Base-by-base conservation (phyloP, 1,140 invertebrate genomes). In the Papilio glaucus region DNA sequence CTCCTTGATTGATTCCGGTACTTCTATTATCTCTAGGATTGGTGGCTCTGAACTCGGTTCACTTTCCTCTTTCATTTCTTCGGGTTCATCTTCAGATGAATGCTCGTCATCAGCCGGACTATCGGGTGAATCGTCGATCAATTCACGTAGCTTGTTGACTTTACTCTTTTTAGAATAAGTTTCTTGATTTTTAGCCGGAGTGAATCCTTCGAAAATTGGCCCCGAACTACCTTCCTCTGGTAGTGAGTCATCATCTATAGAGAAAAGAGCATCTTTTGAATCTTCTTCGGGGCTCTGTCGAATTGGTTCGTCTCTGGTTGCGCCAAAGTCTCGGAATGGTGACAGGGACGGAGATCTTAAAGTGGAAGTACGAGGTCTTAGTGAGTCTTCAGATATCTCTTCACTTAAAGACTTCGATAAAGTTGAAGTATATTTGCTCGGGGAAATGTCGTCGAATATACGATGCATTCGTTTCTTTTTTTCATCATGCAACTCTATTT, bases 401-500 rank as follows among this genome's bases (percentile, higher is more conserved):
- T 93, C 91, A 72, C 89, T 93, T 21, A 93, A 72, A 0, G 92
- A 89, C 71, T 92, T 93, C 0, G 89, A 85, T 24, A 92, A 49
- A 0, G 91, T 86, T 4, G 92, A 91, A 12, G 91, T 90, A 41
- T 93, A 91, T 81, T 94, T 94, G 62, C 88, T 90, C 1, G 90
- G 93, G 3, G 93, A 93, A 37, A 94, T 85, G 60, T 94, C 94
- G 65, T 95, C 94, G 73, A 94, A 95, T 72, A 95, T 91, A 41
- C 94, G 88, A 77, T 94, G 93, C 8, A 92, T 91, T 39, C 94
- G 87, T 80, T 95, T 95, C 82, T 95, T 95, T 77, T 95, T 95
- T 71, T 95, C 94, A 78, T 95, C 94, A 21, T 96, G 94, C 9
- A 96, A 94, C 88, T 97, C 96, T 78, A 97, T 95, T 86, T 97